Evolutionary conservation across 2,888 invertebrate genomes (phyloP), one percentile per base, ranked within the genome.

Genomic region (Pseudanteris insignis): DNA sequence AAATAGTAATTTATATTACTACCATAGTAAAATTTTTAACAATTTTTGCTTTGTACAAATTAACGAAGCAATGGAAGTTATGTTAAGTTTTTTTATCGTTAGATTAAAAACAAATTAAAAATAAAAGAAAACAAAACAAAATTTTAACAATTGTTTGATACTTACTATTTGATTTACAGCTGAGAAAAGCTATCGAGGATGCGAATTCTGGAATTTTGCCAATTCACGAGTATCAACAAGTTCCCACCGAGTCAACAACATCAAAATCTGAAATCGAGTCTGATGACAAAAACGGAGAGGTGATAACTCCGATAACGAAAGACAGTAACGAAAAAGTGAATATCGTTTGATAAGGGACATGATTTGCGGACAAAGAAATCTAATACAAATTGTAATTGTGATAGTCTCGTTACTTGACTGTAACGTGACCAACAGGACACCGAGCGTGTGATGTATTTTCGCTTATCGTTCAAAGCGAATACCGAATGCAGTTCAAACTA

Each of bases 171-270:
- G n/a, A n/a, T 37, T 75, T 78, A 8, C 79, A 91, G 89, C 83
- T 94, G 26, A 86, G 94, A 55, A 91, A 89, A 81, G 92, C 93
- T 5, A 94, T 94, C 54, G 94, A 94, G 76, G 92, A 94, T 73
- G 91, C 92, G 11, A 94, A 94, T 80, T 88, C 91, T 7, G 93
- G 93, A 13, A 85, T 84, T 63, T 79, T 87, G 36, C 85, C 85
- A 34, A 75, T 77, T 18, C 81, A 79, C 41, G 54, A 66, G 2
- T 69, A 73, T 13, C 64, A 70, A n/a, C 59, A 70, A 2, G 64
- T 65, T 0, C 36, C 58, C 6, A 77, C 78, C 15, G 72, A 69
- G 21, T 71, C 74, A 6, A 74, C 74, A 38, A 33, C 77, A 8
- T 36, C 66, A 5, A 74, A 69, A 26, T 71, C 69, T 37, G 76